Conservation (phyloP, 2,113 vertebrate species). For the Romanogobio albipinnatus region DNA sequence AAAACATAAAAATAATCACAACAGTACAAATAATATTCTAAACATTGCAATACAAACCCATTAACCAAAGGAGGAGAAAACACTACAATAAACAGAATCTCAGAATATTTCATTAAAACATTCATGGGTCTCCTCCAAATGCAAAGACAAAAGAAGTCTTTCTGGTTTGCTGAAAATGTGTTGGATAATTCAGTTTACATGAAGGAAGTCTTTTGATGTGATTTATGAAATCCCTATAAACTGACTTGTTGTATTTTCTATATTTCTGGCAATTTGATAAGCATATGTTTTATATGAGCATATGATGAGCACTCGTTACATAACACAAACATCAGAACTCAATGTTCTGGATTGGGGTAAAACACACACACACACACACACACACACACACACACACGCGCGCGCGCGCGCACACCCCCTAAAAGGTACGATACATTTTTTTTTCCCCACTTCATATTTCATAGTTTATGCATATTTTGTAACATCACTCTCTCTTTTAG, state of each 20-base stretch:
- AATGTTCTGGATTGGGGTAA: neutral
- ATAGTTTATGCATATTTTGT: neutral
- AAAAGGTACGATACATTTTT: neutral
- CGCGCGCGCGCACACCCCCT: neutral
- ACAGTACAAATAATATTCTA: neutral
- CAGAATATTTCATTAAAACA: neutral
- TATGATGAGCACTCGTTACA: neutral
- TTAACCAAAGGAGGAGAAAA: neutral
- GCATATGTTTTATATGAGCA: neutral
- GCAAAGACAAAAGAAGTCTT: neutral
- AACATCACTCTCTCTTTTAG: neutral
- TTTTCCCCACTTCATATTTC: neutral
- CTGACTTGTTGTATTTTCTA: neutral
- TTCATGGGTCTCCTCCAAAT: neutral
- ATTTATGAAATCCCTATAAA: neutral
- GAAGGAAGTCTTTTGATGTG: no score
- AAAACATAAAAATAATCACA: neutral
- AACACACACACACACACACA: neutral
- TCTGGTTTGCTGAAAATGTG: neutral
- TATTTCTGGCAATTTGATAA: neutral
- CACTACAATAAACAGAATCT: neutral
- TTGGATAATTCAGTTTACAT: neutral
- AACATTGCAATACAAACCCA: neutral
- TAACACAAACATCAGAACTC: constrained; percentile 18
- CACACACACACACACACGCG: no score